These are phyloP conservation scores for Blera fallax DNA, from an alignment of 2,888 invertebrate genomes.

Conservation along the genomic window DNA sequence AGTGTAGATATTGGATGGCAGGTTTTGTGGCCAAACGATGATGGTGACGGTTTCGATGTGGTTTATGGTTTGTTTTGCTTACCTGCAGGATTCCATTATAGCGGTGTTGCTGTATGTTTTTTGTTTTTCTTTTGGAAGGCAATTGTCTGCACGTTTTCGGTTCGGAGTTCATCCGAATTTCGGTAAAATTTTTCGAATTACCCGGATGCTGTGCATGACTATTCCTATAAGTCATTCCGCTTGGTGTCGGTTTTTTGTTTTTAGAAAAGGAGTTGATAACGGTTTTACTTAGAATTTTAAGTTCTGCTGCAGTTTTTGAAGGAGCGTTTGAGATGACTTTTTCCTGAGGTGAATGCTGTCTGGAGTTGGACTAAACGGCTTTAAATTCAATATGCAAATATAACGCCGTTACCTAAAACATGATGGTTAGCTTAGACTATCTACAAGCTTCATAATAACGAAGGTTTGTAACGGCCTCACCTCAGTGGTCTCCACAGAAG, in stretches of 20 bases:
- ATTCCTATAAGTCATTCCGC: background rate
- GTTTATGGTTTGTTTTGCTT: conserved; percentile 31
- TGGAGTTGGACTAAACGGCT: too few relatives aligned
- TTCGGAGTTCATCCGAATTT: background rate
- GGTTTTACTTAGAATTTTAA: too few relatives aligned
- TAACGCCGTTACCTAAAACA: too few relatives aligned
- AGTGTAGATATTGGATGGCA: conserved; percentile 11
- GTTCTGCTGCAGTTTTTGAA: too few relatives aligned
- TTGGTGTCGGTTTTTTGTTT: background rate
- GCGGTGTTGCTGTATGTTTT: background rate
- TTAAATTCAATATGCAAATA: too few relatives aligned
- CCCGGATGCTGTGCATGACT: background rate
- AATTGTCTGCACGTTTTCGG: background rate
- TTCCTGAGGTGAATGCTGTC: too few relatives aligned
- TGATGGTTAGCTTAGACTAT: too few relatives aligned
- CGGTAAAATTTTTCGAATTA: background rate
- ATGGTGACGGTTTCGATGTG: conserved; percentile 37
- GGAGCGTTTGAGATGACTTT: too few relatives aligned
- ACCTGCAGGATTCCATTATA: background rate
- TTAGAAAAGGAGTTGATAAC: too few relatives aligned
- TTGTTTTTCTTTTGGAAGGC: background rate
- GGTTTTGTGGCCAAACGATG: conserved; percentile 28
- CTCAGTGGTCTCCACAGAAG: too few relatives aligned
- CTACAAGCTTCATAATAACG: too few relatives aligned
- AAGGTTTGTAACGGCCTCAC: too few relatives aligned